Evolutionary conservation across 2,797 vertebrate genomes (phyloP).

Genomic region (Rhinophrynus dorsalis): DNA sequence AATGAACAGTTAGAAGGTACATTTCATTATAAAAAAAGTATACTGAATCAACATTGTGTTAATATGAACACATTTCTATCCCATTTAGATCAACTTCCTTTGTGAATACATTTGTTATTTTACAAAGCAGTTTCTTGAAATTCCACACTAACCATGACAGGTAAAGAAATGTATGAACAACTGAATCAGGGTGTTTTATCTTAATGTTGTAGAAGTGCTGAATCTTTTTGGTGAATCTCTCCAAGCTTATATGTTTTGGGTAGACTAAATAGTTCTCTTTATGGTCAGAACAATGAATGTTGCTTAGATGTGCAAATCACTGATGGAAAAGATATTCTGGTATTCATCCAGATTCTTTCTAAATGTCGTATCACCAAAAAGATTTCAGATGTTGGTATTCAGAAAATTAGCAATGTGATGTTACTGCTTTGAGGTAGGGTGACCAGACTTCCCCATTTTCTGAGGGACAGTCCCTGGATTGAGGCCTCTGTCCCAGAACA

Average conservation of each 20-base stretch:
- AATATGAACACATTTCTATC: no score
- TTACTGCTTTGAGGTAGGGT: conserved; percentile 3
- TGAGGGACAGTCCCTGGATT: no score
- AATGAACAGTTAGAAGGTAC: no score
- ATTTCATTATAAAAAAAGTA: no score
- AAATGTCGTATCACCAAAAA: conserved; percentile 20
- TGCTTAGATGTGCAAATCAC: conserved; percentile 10
- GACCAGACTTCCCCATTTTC: no score
- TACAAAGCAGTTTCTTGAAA: conserved; percentile 2
- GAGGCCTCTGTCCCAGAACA: no score
- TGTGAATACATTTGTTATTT: neutral
- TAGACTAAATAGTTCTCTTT: conserved; percentile 6
- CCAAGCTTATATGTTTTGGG: conserved; percentile 30
- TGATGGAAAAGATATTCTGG: conserved; percentile 23
- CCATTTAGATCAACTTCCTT: neutral
- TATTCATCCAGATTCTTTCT: conserved; percentile 17
- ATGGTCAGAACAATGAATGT: neutral
- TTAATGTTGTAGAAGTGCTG: neutral
- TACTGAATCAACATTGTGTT: no score
- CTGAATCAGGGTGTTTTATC: conserved; percentile 22
- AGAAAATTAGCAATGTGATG: conserved; percentile 9
- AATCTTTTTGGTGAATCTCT: conserved; percentile 30
- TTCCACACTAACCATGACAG: neutral
- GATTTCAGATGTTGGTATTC: conserved; percentile 4
- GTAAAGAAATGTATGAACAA: conserved; percentile 28